Conservation (phyloP, 2,797 vertebrate species). For the Fundulus diaphanus region DNA sequence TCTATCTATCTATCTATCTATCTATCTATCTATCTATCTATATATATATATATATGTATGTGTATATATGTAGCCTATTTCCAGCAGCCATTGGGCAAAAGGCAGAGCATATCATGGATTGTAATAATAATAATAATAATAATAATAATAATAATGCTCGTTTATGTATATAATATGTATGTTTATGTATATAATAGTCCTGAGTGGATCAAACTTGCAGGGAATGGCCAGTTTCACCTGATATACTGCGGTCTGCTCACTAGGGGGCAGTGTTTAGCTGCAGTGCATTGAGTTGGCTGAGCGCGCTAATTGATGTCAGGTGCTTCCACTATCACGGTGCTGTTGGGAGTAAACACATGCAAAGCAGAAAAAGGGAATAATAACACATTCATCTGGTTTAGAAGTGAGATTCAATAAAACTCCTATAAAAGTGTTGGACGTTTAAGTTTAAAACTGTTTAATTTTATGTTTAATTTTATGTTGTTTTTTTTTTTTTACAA, state of each 20-base stretch:
- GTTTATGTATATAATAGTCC: not conserved
- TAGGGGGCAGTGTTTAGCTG: slow-evolving; percentile 86
- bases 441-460: not conserved
- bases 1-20: no score
- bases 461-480: no score
- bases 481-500: not conserved
- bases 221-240: not conserved
- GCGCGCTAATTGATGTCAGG: slow-evolving; percentile 66
- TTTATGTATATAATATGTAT: no score
- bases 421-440: not conserved
- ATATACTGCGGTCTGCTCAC: slow-evolving; percentile 43
- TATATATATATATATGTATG: no score
- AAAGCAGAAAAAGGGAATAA: slow-evolving; percentile 24
- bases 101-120: no score
- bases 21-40: no score
- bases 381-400: slow-evolving; percentile 4
- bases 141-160: no score
- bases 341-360: slow-evolving; percentile 25
- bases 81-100: no score
- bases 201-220: not conserved
- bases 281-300: slow-evolving; percentile 45
- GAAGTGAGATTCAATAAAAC: slow-evolving; percentile 13
- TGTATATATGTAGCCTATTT: no score
- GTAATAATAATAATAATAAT: not conserved
- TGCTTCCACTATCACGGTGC: slow-evolving; percentile 17